phyloP scores from a whole-genome alignment of 2,113 vertebrate species.

The Pygathrix nemaeus region DNA sequence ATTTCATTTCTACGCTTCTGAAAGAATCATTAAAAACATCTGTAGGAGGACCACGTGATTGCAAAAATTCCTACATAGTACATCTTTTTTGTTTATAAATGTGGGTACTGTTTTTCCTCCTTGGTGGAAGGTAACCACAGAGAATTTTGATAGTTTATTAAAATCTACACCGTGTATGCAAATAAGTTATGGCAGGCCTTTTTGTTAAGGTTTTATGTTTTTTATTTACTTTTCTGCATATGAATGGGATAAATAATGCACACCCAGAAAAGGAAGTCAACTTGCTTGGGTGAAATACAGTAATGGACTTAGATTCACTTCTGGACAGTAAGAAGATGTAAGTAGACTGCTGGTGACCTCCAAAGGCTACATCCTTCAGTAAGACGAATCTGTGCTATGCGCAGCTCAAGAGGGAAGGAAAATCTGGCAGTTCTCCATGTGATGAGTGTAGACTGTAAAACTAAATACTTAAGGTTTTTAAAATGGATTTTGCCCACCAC shows the following conservation, averaged over 20 bases:
- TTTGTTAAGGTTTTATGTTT: background rate
- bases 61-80: background rate
- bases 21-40: background rate
- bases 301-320: background rate
- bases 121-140: background rate
- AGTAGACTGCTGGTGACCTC: background rate
- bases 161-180: background rate
- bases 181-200: background rate
- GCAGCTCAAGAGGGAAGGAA: background rate
- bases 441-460: background rate
- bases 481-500: background rate
- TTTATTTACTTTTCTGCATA: background rate
- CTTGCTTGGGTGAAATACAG: background rate
- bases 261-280: background rate
- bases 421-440: background rate
- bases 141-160: background rate
- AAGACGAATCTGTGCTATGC: background rate
- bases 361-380: background rate
- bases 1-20: background rate
- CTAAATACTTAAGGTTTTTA: background rate
- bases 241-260: background rate
- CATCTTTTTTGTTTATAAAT: background rate
- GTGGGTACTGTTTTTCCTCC: background rate
- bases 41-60: background rate
- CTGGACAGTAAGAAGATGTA: background rate